Conservation (phyloP, 2,888 invertebrate species). For the Parnassius mnemosyne region DNA sequence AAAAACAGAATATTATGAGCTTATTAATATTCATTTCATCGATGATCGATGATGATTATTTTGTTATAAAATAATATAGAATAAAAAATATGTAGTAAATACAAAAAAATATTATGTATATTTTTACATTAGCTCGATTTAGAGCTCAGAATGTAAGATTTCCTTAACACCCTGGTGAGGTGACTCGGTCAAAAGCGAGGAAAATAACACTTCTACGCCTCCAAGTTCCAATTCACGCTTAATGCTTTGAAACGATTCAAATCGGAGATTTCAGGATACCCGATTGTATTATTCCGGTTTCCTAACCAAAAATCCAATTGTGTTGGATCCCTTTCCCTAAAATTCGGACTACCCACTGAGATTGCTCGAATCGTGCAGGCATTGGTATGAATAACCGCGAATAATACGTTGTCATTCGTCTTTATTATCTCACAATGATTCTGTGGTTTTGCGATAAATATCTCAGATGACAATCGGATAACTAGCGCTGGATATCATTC, state of each 20-base stretch:
- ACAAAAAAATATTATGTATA: too few relatives aligned
- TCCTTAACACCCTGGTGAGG: constrained; percentile 32
- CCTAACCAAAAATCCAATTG: constrained; percentile 80
- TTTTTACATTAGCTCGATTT: too few relatives aligned
- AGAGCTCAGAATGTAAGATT: constrained; percentile 20
- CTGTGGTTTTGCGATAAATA: constrained; percentile 76
- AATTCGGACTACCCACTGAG: constrained; percentile 71
- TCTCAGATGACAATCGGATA: constrained; percentile 67
- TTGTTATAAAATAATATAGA: too few relatives aligned
- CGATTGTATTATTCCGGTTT: constrained; percentile 80
- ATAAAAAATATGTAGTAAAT: too few relatives aligned
- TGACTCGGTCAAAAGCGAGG: constrained; percentile 57
- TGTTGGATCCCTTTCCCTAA: constrained; percentile 71
- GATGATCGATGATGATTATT: too few relatives aligned
- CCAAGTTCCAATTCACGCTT: constrained; percentile 61
- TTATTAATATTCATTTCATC: too few relatives aligned
- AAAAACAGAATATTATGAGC: too few relatives aligned
- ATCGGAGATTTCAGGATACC: constrained; percentile 78
- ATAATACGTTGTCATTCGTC: constrained; percentile 79
- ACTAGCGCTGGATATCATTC: constrained; percentile 43
- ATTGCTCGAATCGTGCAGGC: constrained; percentile 69
- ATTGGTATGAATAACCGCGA: constrained; percentile 70
- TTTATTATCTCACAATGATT: constrained; percentile 80
- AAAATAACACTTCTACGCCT: constrained; percentile 58
- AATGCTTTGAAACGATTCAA: constrained; percentile 74